Evolutionary conservation across 2,113 vertebrate genomes (phyloP).

Genomic region (Pangasianodon hypophthalmus): DNA sequence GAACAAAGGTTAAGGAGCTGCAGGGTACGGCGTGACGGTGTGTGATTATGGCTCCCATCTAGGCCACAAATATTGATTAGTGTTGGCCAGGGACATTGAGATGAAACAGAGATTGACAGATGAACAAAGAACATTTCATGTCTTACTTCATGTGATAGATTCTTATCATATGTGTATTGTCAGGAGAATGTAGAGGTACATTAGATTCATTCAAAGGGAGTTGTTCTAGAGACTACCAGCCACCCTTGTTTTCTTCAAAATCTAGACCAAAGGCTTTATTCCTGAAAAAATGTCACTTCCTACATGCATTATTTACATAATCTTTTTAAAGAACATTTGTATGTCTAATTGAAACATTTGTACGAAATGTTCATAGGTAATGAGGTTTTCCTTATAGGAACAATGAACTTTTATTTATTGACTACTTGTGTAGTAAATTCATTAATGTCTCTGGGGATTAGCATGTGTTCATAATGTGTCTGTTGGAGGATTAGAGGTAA

Average conservation of each 20-base stretch:
- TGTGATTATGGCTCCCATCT: slow-evolving; percentile 72
- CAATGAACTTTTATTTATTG: not conserved
- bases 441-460: not conserved
- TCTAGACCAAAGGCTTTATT: not conserved
- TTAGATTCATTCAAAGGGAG: not conserved
- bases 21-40: slow-evolving; percentile 35
- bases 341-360: not conserved
- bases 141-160: slow-evolving; percentile 51
- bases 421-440: slow-evolving; percentile 1
- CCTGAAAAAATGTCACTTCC: not conserved
- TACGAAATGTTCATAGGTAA: not conserved
- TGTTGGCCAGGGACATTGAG: slow-evolving; percentile 65
- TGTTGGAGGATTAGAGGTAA: not conserved
- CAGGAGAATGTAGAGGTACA: slow-evolving; percentile 38
- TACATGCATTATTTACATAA: not conserved
- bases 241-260: not conserved
- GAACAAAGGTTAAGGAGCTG: slow-evolving; percentile 43
- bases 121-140: slow-evolving; percentile 60
- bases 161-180: slow-evolving; percentile 64
- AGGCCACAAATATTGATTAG: slow-evolving; percentile 80
- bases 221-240: not conserved
- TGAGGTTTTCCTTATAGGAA: not conserved
- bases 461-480: not conserved
- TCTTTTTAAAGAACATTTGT: not conserved
- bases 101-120: slow-evolving; percentile 74